Evolutionary conservation across 2,888 invertebrate genomes (phyloP).

Genomic region (Pollenia labialis): DNA sequence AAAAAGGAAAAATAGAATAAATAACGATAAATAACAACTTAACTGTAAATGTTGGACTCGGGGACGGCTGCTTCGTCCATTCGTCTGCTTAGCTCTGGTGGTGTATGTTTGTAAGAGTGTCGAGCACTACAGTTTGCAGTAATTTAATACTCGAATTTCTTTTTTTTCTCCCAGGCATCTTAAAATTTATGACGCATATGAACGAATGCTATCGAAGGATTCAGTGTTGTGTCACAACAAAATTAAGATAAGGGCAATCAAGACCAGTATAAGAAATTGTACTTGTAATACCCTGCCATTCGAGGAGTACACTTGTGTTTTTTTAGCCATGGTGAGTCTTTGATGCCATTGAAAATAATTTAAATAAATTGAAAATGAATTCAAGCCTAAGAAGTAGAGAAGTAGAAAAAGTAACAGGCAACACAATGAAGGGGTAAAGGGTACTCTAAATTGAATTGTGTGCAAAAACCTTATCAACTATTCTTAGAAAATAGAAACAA

Average conservation of each 20-base stretch:
- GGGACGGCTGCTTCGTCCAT: background rate
- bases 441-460: background rate
- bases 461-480: constrained; percentile 26
- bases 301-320: background rate
- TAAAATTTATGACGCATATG: constrained; percentile 62
- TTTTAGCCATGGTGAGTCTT: background rate
- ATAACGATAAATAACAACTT: constrained; percentile 59
- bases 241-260: constrained; percentile 35
- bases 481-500: background rate
- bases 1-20: constrained; percentile 9
- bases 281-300: background rate
- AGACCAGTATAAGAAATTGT: constrained; percentile 13
- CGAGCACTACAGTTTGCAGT: constrained; percentile 2
- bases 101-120: background rate
- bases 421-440: background rate
- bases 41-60: constrained; percentile 26
- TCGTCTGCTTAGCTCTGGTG: background rate
- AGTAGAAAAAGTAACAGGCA: background rate
- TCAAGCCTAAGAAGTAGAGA: constrained; percentile 3
- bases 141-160: constrained; percentile 39
- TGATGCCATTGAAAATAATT: constrained; percentile 62
- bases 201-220: constrained; percentile 51
- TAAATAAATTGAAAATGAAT: constrained; percentile 66
- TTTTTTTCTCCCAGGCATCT: constrained; percentile 25
- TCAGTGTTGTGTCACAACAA: constrained; percentile 57